Evolutionary conservation across 2,797 vertebrate species (phyloP).

Genomic region (Cirrhinus mrigala): DNA sequence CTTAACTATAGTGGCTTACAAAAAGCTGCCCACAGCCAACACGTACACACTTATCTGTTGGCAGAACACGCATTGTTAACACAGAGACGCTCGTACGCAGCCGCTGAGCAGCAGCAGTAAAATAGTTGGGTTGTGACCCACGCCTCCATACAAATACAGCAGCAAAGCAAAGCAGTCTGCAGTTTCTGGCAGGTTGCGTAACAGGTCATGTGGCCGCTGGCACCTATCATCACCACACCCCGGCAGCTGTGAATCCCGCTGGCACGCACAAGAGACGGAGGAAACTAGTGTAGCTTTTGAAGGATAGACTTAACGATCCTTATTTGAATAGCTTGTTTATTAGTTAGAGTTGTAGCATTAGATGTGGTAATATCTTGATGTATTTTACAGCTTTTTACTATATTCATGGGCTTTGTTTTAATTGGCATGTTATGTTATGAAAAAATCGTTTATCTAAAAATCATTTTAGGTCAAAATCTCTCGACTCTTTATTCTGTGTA

Average conservation of each 20-base stretch:
- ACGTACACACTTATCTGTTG: slow-evolving; percentile 57
- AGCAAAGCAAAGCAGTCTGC: slow-evolving; percentile 45
- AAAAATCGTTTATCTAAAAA: neutral
- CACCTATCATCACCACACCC: slow-evolving; percentile 64
- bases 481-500: neutral
- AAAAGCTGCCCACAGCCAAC: slow-evolving; percentile 45
- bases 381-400: neutral
- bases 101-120: slow-evolving; percentile 50
- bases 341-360: neutral
- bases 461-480: neutral
- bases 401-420: neutral
- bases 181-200: slow-evolving; percentile 75
- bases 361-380: neutral
- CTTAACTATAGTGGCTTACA: slow-evolving; percentile 29
- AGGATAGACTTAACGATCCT: neutral
- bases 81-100: slow-evolving; percentile 56
- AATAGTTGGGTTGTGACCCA: slow-evolving; percentile 55
- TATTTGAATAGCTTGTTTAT: slow-evolving; percentile 6
- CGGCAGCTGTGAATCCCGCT: slow-evolving; percentile 62
- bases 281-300: neutral
- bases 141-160: slow-evolving; percentile 49
- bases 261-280: slow-evolving; percentile 30
- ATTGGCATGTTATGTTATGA: neutral
- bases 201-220: slow-evolving; percentile 73
- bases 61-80: neutral